Base-by-base conservation (phyloP, 1,140 invertebrate genomes). In the Hylaeus anthracinus region DNA sequence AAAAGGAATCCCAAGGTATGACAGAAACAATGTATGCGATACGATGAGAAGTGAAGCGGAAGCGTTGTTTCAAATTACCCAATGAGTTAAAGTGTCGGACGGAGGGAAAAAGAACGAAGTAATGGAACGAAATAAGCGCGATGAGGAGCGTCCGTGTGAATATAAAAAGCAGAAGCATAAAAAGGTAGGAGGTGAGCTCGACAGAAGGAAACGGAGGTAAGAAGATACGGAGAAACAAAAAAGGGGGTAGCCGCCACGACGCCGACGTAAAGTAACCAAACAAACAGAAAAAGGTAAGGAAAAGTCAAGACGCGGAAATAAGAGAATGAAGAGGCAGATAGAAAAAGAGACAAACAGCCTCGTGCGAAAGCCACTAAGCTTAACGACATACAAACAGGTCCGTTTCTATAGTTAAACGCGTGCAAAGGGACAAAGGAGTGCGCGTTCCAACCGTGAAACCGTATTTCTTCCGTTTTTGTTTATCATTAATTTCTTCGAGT, bases 241-340 rank as follows among this genome's bases (percentile, higher is more conserved):
- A 70, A 26, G 6, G 53, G 53, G 69, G 55, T 56, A 6, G 55
- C 55, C 6, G 55, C 8, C 51, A 14, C 10, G 51, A 41, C 67
- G 51, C 26, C 12, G 3, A 45, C 37, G 58, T 56, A 73, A 61
- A 72, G 41, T 5, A 55, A 39, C 4, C 12, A 39, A 45, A n/a
- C 2, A 15, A 14, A 9, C 26, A 15, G 26, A 56, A 5, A 15
- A 8, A 5, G 3, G 51, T 43, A 65, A 66, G 61, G 60, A 63
- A 75, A 51, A 75, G 45, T 45, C 10, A 37, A 64, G 39, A 26
- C 63, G 15, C 15, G 48, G 37, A 55, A 51, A 63, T 53, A 66
- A 43, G 61, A 55, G n/a, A 43, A 64, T 64, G 43, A 74, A 74
- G 60, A n/a, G 60, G 15, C n/a, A 45, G 61, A 67, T 51, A 45